Conservation (phyloP, 1,140 invertebrate species). For the Drosophila carrolli region DNA sequence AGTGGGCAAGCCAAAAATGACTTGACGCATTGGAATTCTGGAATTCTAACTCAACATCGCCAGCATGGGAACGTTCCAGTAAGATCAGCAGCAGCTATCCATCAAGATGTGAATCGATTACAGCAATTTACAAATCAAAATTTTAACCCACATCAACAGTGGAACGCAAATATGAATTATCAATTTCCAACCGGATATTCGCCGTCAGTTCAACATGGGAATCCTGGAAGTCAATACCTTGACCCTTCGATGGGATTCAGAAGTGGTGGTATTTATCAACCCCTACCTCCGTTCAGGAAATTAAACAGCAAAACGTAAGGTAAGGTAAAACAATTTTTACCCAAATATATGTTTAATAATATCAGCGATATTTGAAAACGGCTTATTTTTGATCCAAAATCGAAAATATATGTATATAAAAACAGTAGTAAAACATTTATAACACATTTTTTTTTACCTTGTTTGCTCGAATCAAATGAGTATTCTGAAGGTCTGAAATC, state of each 20-base stretch:
- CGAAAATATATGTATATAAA: too few species aligned
- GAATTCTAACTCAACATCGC: not conserved
- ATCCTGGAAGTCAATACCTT: too few species aligned
- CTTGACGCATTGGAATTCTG: not conserved
- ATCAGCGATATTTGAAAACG: too few species aligned
- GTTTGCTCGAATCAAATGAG: too few species aligned
- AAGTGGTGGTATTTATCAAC: not conserved
- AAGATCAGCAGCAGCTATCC: not conserved
- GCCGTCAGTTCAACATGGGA: not conserved
- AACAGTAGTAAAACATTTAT: too few species aligned
- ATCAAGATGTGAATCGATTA: too few species aligned
- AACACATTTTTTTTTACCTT: too few species aligned
- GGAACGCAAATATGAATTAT: not conserved
- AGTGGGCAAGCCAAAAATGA: not conserved
- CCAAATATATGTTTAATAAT: too few species aligned
- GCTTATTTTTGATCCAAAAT: too few species aligned
- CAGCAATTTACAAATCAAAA: not conserved
- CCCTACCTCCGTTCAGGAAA: not conserved
- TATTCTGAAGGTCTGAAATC: too few species aligned
- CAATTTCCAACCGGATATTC: not conserved
- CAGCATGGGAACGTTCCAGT: not conserved
- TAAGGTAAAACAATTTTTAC: not conserved
- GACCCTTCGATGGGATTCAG: not conserved
- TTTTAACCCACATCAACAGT: not conserved
- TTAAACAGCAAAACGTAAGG: not conserved